Base-by-base conservation (phyloP, 2,888 invertebrate species). In the Drosophila pseudotalamancana region DNA sequence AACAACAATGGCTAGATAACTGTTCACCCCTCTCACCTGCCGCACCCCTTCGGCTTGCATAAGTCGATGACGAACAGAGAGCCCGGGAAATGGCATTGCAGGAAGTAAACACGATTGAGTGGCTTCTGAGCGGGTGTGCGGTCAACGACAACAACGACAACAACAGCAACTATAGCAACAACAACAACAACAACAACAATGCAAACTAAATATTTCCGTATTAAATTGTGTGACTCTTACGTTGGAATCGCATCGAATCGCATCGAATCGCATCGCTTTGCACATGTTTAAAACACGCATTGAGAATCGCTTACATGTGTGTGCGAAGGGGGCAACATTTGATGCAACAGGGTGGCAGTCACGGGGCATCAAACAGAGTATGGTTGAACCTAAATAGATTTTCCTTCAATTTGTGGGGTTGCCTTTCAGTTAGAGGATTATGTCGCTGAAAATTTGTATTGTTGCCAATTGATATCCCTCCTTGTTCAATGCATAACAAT, bases 211-310 rank as follows among this genome's bases (percentile, higher is more conserved):
- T 29, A 54, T 57, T 71, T 71, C 62, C 72, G 67, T 23, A 67
- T 51, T 49, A 37, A 62, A 61, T 42, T 51, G 37, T 51, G 37
- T 14, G 18, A 50, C 14, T 51, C 45, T 51, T 68, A 54, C 53
- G 46, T 51, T 51, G 9, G 21, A 42, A 29, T 39, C 6, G 23
- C 25, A 9, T 25, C 40, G 25, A 5, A 6, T 42, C n/a, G 27
- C 23, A 42, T 25, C 4, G 42, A 6, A 45, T 21, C 32, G 32
- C 31, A 46, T 19, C n/a, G 21, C 19, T 14, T 18, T 39, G 50
- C 62, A 72, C 72, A 67, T 72, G 68, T 53, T 55, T 31, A 12
- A 27, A 40, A 72, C 72, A 67, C 62, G 67, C 51, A 59, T 19
- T 42, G 16, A 12, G 12, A 34, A 51, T n/a, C 9, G 54, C 39